Evolutionary conservation across 2,797 vertebrate genomes (phyloP).

Genomic region (Phrynocephalus guinanensis): DNA sequence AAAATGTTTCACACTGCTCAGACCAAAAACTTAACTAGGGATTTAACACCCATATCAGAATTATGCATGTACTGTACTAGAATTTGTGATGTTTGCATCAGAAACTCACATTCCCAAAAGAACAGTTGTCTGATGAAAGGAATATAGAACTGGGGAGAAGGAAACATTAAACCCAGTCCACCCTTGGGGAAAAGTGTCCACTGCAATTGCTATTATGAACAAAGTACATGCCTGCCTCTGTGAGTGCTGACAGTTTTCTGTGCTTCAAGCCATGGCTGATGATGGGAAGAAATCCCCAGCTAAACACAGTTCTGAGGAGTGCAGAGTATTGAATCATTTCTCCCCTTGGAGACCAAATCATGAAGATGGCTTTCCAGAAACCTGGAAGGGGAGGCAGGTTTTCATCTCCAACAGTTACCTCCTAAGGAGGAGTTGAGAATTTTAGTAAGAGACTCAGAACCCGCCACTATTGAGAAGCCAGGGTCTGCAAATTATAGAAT

Average conservation of each 20-base stretch:
- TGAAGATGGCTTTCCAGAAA: background rate
- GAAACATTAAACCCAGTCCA: background rate
- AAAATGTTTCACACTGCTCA: background rate
- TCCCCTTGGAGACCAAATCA: background rate
- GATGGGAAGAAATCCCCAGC: background rate
- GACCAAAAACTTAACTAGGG: background rate
- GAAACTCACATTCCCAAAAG: background rate
- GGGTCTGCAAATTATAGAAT: background rate
- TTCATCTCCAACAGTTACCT: background rate
- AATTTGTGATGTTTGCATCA: background rate
- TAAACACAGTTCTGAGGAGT: background rate
- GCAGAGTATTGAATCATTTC: background rate
- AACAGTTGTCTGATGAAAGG: background rate
- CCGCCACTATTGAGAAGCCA: background rate
- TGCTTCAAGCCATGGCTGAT: slow-evolving; percentile 3
- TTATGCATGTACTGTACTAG: background rate
- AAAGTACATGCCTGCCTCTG: background rate
- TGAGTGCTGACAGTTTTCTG: background rate
- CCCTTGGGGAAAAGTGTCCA: background rate
- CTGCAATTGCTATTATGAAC: background rate
- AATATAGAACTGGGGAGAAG: background rate
- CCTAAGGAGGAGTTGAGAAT: background rate
- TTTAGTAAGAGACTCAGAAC: background rate
- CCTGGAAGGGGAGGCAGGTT: too few relatives aligned
- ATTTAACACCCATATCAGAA: background rate